Evolutionary conservation across 2,888 invertebrate genomes (phyloP).

Genomic region (Lacanobia oleracea): DNA sequence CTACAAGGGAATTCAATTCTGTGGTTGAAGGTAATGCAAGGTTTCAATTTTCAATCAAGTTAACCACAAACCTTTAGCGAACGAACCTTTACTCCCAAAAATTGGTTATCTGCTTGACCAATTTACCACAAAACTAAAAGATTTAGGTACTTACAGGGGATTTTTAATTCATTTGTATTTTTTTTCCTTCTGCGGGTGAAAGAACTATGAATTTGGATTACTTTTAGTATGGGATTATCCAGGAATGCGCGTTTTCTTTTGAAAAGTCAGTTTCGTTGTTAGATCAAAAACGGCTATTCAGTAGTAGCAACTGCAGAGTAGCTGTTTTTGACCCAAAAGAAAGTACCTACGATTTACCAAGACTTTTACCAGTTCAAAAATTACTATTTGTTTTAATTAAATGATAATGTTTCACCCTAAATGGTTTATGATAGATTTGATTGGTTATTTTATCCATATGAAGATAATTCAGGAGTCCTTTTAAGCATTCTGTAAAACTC

Average conservation of each 20-base stretch:
- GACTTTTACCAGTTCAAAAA: not conserved
- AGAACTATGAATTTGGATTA: not conserved
- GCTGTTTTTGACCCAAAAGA: not conserved
- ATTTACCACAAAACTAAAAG: not conserved
- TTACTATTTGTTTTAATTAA: too few species aligned
- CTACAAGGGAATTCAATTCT: not conserved
- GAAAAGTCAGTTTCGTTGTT: too few species aligned
- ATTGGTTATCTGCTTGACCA: not conserved
- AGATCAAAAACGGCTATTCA: too few species aligned
- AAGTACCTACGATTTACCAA: not conserved
- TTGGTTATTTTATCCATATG: not conserved
- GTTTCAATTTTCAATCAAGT: conserved; percentile 5
- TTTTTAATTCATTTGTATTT: too few species aligned
- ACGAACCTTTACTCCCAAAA: not conserved
- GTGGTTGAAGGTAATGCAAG: not conserved
- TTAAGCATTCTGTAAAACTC: too few species aligned
- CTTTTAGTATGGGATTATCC: not conserved
- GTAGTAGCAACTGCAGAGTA: too few species aligned
- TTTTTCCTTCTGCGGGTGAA: not conserved
- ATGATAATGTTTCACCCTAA: not conserved
- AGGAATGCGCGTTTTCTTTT: not conserved
- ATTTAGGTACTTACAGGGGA: too few species aligned
- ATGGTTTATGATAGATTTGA: not conserved
- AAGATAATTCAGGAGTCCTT: too few species aligned
- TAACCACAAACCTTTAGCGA: not conserved